Base-by-base conservation (phyloP, 2,113 vertebrate species). In the Semnornis frantzii region DNA sequence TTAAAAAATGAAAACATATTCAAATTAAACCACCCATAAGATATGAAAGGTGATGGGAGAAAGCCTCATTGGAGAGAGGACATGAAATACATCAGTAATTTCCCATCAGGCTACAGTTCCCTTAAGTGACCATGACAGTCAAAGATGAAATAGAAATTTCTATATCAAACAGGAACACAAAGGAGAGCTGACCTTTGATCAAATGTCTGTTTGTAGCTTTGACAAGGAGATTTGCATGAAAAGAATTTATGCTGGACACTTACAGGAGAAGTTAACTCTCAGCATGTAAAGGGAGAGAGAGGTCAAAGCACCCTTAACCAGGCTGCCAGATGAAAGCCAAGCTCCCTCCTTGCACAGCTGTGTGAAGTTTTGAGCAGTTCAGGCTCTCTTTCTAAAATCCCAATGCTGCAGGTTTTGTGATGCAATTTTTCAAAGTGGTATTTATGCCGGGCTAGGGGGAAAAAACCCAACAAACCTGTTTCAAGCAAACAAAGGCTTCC, bases 131-230 rank as follows among this genome's bases (percentile, higher is more conserved):
- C 97, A 92, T 97, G 98, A 98, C 97, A 98, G 96, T 97, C 96
- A 96, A 97, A 98, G 98, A 99, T 98, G 98, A 98, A 99, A 98
- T 97, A 98, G 96, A 98, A 98, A 98, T 98, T 98, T 98, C 98
- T 97, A 96, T 98, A 98, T 98, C 98, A 98, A 98, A 98, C 96
- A 97, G 96, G 98, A 98, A 98, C 98, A 98, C 96, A 98, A 98
- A 98, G 97, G 97, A 98, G 97, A 94, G 93, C 95, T 99, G 98
- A 99, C 98, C 98, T 99, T 99, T 99, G 98, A 99, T 99, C 98
- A 99, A 96, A 92, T 83, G 87, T 90, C 93, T 68, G 94, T 98
- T 98, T 98, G 98, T 98, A 99, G 98, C 98, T 98, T 97, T 99
- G 98, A 99, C 98, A 98, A 97, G 95, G 88, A 98, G 98, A 99